phyloP scores from a whole-genome alignment of 2,797 vertebrate genomes.

The Anisognathus igniventris region DNA sequence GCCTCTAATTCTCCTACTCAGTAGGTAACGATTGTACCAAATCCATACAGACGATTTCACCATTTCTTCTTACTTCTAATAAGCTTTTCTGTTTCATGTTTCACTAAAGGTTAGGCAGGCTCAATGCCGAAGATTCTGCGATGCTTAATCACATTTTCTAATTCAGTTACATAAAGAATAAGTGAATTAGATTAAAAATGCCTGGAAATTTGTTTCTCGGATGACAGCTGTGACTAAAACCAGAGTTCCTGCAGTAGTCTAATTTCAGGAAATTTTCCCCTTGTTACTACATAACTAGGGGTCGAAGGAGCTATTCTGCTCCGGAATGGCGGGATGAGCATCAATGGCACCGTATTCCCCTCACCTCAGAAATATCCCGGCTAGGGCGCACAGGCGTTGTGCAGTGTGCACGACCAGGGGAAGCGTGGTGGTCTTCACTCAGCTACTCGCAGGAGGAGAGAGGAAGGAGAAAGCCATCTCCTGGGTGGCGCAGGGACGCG shows the following conservation, averaged over 20 bases:
- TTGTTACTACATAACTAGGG: slow-evolving; percentile 80
- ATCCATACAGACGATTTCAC: neutral
- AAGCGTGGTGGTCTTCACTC: neutral
- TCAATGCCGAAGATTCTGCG: slow-evolving; percentile 64
- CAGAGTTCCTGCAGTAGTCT: slow-evolving; percentile 86
- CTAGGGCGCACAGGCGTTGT: neutral
- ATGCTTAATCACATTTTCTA: slow-evolving; percentile 83
- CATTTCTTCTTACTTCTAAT: slow-evolving; percentile 34
- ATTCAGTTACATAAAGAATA: slow-evolving; percentile 90
- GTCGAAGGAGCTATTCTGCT: slow-evolving; percentile 45
- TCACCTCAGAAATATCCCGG: neutral
- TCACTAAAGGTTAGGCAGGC: slow-evolving; percentile 54
- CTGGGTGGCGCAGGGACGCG: neutral
- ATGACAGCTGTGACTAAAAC: slow-evolving; percentile 91
- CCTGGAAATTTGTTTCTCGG: slow-evolving; percentile 87
- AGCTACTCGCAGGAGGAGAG: neutral
- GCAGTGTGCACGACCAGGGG: neutral
- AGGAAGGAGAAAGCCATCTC: neutral
- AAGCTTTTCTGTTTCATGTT: slow-evolving; percentile 50
- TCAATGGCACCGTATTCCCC: neutral
- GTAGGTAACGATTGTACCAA: neutral
- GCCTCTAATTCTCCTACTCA: neutral
- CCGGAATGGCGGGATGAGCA: slow-evolving; percentile 38
- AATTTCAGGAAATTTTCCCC: slow-evolving; percentile 87
- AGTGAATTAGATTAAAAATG: slow-evolving; percentile 89